phyloP scores from a whole-genome alignment of 2,113 vertebrate species.

The Indicator indicator region DNA sequence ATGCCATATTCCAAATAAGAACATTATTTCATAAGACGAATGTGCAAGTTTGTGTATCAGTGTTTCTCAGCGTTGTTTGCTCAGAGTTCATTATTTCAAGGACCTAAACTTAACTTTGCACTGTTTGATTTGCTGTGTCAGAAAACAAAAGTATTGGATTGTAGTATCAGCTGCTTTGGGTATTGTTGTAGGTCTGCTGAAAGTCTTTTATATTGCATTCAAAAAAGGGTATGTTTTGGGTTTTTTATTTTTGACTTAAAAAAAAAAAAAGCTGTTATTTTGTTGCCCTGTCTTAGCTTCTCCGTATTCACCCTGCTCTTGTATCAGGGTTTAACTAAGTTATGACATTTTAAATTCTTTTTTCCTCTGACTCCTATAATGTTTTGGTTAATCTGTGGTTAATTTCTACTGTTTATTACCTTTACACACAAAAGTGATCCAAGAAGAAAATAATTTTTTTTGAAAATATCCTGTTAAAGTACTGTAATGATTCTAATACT shows the following conservation, averaged over 20 bases:
- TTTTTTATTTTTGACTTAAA: too few relatives aligned
- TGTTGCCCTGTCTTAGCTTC: background rate
- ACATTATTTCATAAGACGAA: background rate
- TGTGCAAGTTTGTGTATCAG: background rate
- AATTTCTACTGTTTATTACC: background rate
- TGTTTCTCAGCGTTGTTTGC: background rate
- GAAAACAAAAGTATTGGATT: constrained; percentile 64
- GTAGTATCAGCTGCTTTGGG: constrained; percentile 60
- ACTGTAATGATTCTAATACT: background rate
- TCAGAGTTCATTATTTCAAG: background rate
- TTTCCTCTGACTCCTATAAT: background rate
- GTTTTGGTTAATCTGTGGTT: constrained; percentile 2
- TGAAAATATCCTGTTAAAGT: background rate
- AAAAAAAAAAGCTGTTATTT: background rate
- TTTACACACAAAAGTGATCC: constrained; percentile 54
- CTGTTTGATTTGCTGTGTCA: constrained; percentile 64
- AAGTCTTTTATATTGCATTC: constrained; percentile 29
- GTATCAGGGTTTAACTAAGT: constrained; percentile 58
- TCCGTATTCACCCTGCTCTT: background rate
- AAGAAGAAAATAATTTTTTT: background rate
- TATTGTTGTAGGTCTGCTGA: constrained; percentile 32
- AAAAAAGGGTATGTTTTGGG: background rate
- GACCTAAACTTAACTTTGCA: constrained; percentile 49
- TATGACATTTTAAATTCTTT: background rate
- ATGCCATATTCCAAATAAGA: background rate